Evolutionary conservation across 30 jellyfish, hydroid and myxozoan genomes (phyloP).

Genomic region (Pelagia noctiluca): DNA sequence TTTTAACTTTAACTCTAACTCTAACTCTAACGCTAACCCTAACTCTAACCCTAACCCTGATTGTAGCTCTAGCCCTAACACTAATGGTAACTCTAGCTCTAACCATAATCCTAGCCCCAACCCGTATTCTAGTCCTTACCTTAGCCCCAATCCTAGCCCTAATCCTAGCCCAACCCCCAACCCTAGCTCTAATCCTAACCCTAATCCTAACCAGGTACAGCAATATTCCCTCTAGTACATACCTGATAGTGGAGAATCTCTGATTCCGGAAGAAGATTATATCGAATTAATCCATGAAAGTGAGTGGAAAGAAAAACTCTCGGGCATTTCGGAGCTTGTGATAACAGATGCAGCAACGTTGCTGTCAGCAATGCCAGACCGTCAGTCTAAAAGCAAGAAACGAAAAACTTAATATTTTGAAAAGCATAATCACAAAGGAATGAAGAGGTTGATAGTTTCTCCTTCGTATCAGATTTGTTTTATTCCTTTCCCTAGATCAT

Average conservation of each 20-base stretch:
- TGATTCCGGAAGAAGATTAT: conserved; percentile 75
- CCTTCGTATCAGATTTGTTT: too few species aligned
- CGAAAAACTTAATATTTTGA: not conserved
- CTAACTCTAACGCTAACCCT: too few species aligned
- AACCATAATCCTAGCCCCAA: too few species aligned
- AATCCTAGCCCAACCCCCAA: not conserved
- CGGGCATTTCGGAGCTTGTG: conserved; percentile 74
- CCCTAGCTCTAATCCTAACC: not conserved
- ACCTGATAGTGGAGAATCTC: conserved; percentile 80
- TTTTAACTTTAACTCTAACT: too few species aligned
- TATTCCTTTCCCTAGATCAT: too few species aligned
- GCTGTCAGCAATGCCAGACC: conserved; percentile 93
- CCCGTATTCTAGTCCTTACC: too few species aligned
- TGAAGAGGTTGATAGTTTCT: not conserved
- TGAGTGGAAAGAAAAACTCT: conserved; percentile 93
- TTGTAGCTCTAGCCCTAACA: too few species aligned
- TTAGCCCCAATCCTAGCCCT: too few species aligned
- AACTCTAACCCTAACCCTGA: too few species aligned
- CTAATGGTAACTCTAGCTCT: too few species aligned
- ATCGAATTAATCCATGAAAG: conserved; percentile 76
- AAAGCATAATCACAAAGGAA: not conserved
- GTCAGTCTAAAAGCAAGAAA: conserved; percentile 70
- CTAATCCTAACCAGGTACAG: too few species aligned
- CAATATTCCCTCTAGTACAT: too few species aligned
- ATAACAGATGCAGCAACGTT: conserved; percentile 76